These are phyloP conservation scores for Scomberomorus guttatus DNA, from an alignment of 2,797 vertebrate species.

Conservation along the genomic window DNA sequence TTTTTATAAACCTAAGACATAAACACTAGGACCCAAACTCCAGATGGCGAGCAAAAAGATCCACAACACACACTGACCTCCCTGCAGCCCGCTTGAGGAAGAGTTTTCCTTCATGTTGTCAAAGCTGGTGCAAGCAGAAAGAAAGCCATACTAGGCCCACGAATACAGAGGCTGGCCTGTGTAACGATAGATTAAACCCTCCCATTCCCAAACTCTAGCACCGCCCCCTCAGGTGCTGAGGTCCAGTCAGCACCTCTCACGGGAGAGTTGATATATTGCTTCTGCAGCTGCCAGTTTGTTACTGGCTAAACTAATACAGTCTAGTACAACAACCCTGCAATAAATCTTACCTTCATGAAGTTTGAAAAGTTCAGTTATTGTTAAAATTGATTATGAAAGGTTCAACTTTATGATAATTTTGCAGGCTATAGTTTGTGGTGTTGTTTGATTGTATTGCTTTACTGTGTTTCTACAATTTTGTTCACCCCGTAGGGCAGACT, in stretches of 20 bases:
- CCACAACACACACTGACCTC: slow-evolving; percentile 53
- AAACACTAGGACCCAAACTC: slow-evolving; percentile 31
- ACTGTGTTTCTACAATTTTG: background rate
- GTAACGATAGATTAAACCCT: slow-evolving; percentile 33
- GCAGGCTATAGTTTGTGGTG: background rate
- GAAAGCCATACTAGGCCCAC: slow-evolving; percentile 9
- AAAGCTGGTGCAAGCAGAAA: slow-evolving; percentile 33
- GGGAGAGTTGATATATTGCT: background rate
- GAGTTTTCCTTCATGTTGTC: slow-evolving; percentile 50
- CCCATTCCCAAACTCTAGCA: slow-evolving; percentile 17
- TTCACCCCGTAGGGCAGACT: background rate
- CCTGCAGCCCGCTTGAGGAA: slow-evolving; percentile 21
- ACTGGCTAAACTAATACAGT: background rate
- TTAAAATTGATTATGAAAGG: background rate
- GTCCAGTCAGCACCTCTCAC: slow-evolving; percentile 42
- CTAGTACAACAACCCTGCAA: background rate
- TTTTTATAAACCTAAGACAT: slow-evolving; percentile 54
- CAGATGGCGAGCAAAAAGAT: slow-evolving; percentile 46
- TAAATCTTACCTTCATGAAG: background rate
- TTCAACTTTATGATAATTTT: background rate
- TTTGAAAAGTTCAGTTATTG: background rate
- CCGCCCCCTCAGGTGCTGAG: slow-evolving; percentile 42
- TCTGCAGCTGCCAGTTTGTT: slow-evolving; percentile 5
- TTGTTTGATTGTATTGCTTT: background rate
- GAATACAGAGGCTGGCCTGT: slow-evolving; percentile 43